Evolutionary conservation across 1,140 invertebrate species (phyloP).

Genomic region (Brachionus plicatilis): DNA sequence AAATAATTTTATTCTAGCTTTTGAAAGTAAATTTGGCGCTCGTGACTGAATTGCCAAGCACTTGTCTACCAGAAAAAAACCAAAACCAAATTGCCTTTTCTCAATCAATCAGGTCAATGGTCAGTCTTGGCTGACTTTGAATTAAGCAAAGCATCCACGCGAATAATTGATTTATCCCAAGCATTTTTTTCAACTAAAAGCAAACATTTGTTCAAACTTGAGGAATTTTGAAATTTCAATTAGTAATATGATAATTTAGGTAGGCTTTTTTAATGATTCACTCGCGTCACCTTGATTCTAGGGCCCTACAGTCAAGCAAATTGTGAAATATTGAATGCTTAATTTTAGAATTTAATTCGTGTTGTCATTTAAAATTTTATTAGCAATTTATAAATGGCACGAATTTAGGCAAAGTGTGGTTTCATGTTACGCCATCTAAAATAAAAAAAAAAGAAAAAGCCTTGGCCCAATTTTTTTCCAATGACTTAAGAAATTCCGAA

Average conservation of each 20-base stretch:
- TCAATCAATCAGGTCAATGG: not conserved
- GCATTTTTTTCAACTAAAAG: not conserved
- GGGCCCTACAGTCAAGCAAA: not conserved
- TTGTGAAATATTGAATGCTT: not conserved
- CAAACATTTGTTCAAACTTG: not conserved
- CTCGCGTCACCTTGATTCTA: not conserved
- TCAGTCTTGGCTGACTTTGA: not conserved
- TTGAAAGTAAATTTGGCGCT: not conserved
- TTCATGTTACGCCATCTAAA: not conserved
- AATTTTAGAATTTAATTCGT: not conserved
- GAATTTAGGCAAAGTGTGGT: not conserved
- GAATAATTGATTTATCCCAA: not conserved
- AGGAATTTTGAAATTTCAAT: not conserved
- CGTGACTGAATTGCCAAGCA: not conserved
- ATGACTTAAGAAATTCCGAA: not conserved
- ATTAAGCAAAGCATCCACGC: not conserved
- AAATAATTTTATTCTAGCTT: not conserved
- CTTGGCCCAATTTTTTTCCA: not conserved
- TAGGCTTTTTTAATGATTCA: not conserved
- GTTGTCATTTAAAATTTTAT: not conserved
- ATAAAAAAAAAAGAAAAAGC: not conserved
- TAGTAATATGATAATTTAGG: not conserved
- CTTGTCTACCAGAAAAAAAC: not conserved
- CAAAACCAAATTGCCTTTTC: not conserved
- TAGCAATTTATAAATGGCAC: not conserved